A percentile compares a stretch with the other conserved stretches of the same genome.
Conservation (phyloP, 2,113 vertebrate genomes). For the Acrocephalus arundinaceus region DNA sequence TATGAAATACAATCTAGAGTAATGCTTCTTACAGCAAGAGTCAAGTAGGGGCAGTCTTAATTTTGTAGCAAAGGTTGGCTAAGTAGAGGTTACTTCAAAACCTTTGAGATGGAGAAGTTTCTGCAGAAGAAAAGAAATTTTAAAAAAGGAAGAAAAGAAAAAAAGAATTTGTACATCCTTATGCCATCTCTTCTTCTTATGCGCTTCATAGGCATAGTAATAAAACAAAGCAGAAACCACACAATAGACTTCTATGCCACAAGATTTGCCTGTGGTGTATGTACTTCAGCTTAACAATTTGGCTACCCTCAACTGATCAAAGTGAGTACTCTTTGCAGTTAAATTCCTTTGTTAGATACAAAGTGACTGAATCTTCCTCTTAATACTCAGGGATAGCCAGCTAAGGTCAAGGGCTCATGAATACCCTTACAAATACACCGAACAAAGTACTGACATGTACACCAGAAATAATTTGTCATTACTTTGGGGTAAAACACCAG, state of each 20-base stretch:
- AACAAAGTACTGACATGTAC: neutral
- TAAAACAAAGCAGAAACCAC: neutral
- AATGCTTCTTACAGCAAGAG: neutral
- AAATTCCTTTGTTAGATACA: neutral
- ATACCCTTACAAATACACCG: neutral
- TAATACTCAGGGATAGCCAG: neutral
- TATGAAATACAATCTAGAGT: neutral
- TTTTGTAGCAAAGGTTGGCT: neutral
- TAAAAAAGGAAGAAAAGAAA: too few relatives aligned
- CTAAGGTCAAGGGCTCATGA: neutral
- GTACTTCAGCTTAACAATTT: neutral
- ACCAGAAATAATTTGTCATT: neutral
- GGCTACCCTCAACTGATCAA: accelerated
- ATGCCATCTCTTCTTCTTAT: neutral
- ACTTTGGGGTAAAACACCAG: neutral
- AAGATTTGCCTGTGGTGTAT: accelerated
- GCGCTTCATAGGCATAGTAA: accelerated
- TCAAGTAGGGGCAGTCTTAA: neutral
- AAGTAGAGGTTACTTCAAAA: neutral
- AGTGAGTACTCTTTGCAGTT: neutral
- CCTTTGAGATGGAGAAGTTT: neutral
- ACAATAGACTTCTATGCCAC: accelerated
- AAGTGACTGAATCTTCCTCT: neutral
- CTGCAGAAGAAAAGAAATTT: neutral
- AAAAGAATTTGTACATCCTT: neutral